Evolutionary conservation across 2,797 vertebrate genomes (phyloP), one percentile per base, ranked within the genome.

Genomic region (Sciaenops ocellatus): DNA sequence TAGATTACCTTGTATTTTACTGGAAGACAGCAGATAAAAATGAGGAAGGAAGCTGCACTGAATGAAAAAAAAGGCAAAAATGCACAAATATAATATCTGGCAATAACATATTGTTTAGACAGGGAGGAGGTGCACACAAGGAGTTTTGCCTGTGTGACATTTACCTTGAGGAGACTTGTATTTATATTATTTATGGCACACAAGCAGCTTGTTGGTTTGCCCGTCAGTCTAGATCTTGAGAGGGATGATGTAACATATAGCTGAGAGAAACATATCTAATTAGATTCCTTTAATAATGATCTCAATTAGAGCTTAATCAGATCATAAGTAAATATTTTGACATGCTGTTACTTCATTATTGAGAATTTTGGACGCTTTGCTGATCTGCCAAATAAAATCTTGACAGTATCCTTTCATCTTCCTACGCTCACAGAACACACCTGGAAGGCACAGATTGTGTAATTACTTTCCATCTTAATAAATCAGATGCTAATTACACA

Each of bases 381-480:
- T 50, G 72, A 79, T 82, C n/a, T 46, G 38, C 46, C n/a, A 60
- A 69, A 84, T 64, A 60, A 84, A 28, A 72, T 24, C 55, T 55
- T 1, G 34, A 41, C 20, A 18, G 61, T 62, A 38, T 76, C 30
- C 56, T 68, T 76, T 79, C 3, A 80, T 76, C 77, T 60, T 46
- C 48, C 56, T 44, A 0, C 20, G 8, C 30, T 63, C n/a, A 42
- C 34, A 59, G 18, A 68, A 28, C 64, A 48, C 50, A 80, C 57
- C 78, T 61, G 16, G 3, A 59, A 51, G 30, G 51, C 46, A 56
- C 41, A 1, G 28, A 57, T 59, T 55, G 44, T 78, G 46, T 81
- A 77, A 87, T 84, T 85, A 89, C 51, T 51, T 59, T 55, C 52
- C 1, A 1, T 71, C 54, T 50, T 75, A 81, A 82, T 87, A 85